Evolutionary conservation across 2,888 invertebrate genomes (phyloP).

Genomic region (Ecliptopera silaceata): DNA sequence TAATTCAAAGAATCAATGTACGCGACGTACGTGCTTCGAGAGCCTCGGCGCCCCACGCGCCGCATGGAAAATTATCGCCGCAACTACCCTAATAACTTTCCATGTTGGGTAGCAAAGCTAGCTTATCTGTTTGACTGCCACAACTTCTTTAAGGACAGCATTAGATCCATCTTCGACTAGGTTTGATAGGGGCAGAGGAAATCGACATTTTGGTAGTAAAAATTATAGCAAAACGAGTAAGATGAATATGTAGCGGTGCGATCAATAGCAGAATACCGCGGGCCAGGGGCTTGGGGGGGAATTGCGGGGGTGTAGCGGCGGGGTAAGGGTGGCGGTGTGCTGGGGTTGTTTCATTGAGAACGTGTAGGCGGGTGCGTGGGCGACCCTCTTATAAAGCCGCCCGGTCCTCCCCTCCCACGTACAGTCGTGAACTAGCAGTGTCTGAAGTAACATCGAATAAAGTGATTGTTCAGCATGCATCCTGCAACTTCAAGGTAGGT

Average conservation of each 20-base stretch:
- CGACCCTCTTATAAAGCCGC: conserved; percentile 72
- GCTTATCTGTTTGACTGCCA: conserved; percentile 5
- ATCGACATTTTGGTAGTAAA: conserved; percentile 32
- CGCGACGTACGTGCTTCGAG: conserved; percentile 11
- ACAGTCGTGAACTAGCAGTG: conserved; percentile 67
- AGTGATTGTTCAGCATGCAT: conserved; percentile 69
- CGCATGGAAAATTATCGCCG: conserved; percentile 16
- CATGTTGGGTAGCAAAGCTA: conserved; percentile 1
- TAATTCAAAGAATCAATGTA: conserved; percentile 32
- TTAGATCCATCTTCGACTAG: conserved; percentile 3
- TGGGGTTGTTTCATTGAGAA: conserved; percentile 85
- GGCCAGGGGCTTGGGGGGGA: conserved; percentile 48
- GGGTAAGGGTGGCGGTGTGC: conserved; percentile 44
- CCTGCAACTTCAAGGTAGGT: conserved; percentile 67
- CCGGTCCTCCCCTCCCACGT: conserved; percentile 61
- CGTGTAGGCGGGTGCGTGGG: conserved; percentile 85
- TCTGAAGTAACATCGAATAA: conserved; percentile 51
- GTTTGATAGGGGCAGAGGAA: conserved; percentile 18
- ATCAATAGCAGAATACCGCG: conserved; percentile 72
- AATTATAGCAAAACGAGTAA: conserved; percentile 59
- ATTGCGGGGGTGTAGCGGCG: conserved; percentile 42
- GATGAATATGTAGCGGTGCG: conserved; percentile 77
- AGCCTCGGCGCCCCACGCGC: conserved; percentile 10
- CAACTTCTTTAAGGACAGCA: background rate
- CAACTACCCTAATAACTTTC: conserved; percentile 5